Evolutionary conservation across 2,797 vertebrate genomes (phyloP).

Genomic region (Gallinago stenura): DNA sequence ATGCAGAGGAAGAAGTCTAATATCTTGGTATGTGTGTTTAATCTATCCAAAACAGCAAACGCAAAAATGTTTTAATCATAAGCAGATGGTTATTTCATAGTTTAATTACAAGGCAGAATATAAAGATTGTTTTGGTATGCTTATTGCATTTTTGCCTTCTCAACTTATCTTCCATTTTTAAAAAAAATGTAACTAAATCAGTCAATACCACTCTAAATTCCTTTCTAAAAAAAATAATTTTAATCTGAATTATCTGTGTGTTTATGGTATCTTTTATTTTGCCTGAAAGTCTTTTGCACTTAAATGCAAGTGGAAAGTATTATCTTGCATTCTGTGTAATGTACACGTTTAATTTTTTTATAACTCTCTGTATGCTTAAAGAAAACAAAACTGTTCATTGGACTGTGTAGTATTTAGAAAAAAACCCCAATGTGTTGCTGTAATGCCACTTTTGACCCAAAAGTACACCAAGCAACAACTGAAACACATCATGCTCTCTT

Average conservation of each 20-base stretch:
- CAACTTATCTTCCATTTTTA: not conserved
- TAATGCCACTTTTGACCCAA: not conserved
- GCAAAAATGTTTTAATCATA: slow-evolving; percentile 26
- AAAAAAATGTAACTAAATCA: not conserved
- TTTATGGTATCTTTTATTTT: not conserved
- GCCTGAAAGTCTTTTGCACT: not conserved
- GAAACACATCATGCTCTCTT: not conserved
- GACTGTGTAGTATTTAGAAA: not conserved
- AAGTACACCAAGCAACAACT: not conserved
- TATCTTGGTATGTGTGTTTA: not conserved
- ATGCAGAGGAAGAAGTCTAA: not conserved
- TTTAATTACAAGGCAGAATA: slow-evolving; percentile 27
- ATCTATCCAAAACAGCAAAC: not conserved
- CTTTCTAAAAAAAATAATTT: not conserved
- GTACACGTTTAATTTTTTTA: not conserved
- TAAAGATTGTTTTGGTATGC: not conserved
- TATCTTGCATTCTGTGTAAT: not conserved
- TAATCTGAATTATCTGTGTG: not conserved
- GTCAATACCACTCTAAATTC: not conserved
- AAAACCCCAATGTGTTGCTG: fast-evolving
- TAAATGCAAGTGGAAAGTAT: not conserved
- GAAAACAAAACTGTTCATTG: not conserved
- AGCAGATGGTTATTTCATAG: slow-evolving; percentile 22
- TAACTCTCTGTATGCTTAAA: not conserved
- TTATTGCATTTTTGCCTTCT: slow-evolving; percentile 14